Conservation (phyloP, 2,797 vertebrate species). For the Chiloscyllium punctatum region DNA sequence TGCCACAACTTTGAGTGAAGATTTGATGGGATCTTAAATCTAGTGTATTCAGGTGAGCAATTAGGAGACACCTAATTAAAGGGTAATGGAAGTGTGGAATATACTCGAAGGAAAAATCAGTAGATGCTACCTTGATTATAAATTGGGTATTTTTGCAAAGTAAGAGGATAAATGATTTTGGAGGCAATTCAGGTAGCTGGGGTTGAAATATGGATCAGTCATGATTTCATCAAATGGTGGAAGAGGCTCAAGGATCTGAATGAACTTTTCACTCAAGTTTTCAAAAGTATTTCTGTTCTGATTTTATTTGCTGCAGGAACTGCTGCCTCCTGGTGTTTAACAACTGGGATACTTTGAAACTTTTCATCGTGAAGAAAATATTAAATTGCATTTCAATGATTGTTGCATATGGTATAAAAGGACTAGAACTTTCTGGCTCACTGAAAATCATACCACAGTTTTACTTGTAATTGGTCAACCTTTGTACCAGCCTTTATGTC, state of each 20-base stretch:
- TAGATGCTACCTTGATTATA: background rate
- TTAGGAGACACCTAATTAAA: background rate
- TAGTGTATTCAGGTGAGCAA: background rate
- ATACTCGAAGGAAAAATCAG: background rate
- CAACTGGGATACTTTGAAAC: background rate
- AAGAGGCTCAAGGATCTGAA: background rate
- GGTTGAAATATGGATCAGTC: background rate
- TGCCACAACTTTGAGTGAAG: too few relatives aligned
- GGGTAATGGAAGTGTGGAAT: background rate
- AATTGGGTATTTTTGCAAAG: background rate
- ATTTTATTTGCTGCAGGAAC: background rate
- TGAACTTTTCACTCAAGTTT: background rate
- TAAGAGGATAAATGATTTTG: background rate
- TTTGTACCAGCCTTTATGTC: background rate
- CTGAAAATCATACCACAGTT: background rate
- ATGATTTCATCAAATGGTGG: background rate
- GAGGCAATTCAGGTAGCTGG: background rate
- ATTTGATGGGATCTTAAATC: background rate
- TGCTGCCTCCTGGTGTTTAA: conserved; percentile 26
- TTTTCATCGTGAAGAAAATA: background rate
- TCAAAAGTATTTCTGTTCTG: background rate
- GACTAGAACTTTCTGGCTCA: background rate
- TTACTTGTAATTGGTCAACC: background rate
- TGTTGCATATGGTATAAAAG: background rate
- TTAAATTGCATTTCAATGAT: background rate